Percentiles rank a stretch among this genome's conserved stretches.
Evolutionary conservation across 2,888 invertebrate genomes (phyloP).

Genomic region (Spisula solida): DNA sequence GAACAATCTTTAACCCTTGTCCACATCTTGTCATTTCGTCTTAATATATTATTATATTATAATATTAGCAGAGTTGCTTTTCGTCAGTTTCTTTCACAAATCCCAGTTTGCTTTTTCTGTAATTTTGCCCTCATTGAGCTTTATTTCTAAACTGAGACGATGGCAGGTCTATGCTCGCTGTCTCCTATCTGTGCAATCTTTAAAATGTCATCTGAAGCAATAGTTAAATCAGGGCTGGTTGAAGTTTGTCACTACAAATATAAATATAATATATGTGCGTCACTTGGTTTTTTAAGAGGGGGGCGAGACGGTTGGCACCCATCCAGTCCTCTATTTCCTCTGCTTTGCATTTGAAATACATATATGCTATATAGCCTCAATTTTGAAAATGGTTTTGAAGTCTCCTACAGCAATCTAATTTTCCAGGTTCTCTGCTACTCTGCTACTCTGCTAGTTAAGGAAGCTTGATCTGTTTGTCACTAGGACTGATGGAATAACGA

Average conservation of each 20-base stretch:
- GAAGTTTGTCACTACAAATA: constrained; percentile 51
- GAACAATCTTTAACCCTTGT: too few species aligned
- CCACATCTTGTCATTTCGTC: too few species aligned
- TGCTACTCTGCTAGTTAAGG: too few species aligned
- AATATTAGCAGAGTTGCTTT: too few species aligned
- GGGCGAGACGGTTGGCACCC: constrained; percentile 34
- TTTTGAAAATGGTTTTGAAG: constrained; percentile 57
- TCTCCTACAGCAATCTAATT: constrained; percentile 52
- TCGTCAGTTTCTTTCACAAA: too few species aligned
- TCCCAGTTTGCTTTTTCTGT: too few species aligned
- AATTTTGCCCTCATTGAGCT: constrained; percentile 25
- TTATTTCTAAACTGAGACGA: constrained; percentile 28
- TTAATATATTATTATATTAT: too few species aligned
- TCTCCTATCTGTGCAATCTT: constrained; percentile 42
- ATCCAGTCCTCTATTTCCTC: constrained; percentile 58
- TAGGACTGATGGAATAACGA: constrained; percentile 21
- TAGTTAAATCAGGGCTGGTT: constrained; percentile 51
- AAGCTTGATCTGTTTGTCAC: constrained; percentile 32
- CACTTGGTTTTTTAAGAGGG: constrained; percentile 55
- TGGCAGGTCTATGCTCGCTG: constrained; percentile 51
- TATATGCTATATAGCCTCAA: constrained; percentile 60
- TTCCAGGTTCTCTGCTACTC: background rate
- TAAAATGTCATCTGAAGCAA: constrained; percentile 52
- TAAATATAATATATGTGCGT: constrained; percentile 55
- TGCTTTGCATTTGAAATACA: constrained; percentile 41